Evolutionary conservation across 2,113 vertebrate species (phyloP).

Genomic region (Chamaetylas fuelleborni): DNA sequence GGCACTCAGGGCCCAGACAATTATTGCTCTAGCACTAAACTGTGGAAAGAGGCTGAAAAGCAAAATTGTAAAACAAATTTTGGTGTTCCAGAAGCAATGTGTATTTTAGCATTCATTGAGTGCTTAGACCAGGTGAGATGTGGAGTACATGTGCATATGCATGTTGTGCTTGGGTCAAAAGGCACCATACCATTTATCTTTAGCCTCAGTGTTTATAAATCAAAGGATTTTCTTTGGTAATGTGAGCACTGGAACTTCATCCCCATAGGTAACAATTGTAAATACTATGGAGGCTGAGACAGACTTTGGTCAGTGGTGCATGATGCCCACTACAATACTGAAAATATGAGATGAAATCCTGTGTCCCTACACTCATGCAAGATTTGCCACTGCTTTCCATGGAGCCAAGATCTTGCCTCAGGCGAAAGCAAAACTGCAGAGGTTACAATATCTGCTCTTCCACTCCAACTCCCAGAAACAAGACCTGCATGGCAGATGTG

Average conservation of each 20-base stretch:
- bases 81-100: background rate
- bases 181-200: accelerated
- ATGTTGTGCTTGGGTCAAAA: background rate
- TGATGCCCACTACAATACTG: background rate
- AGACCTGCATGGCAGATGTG: constrained; percentile 43
- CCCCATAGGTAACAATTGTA: background rate
- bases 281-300: background rate
- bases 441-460: constrained; percentile 46
- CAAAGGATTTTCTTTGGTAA: background rate
- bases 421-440: constrained; percentile 60
- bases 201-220: background rate
- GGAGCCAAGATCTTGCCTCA: background rate
- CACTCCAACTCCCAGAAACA: constrained; percentile 37
- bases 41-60: background rate
- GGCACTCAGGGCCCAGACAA: background rate
- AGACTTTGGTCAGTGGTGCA: background rate
- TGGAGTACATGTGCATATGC: background rate
- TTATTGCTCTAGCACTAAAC: background rate
- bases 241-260: background rate
- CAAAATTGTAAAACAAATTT: background rate
- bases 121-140: background rate
- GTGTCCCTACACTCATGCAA: background rate
- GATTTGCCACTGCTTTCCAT: background rate
- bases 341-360: background rate
- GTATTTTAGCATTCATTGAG: background rate